Evolutionary conservation across 37 sponge, comb jelly and placozoan species (phyloP), one percentile per base, ranked within the genome.

Genomic region (Ephydatia muelleri): DNA sequence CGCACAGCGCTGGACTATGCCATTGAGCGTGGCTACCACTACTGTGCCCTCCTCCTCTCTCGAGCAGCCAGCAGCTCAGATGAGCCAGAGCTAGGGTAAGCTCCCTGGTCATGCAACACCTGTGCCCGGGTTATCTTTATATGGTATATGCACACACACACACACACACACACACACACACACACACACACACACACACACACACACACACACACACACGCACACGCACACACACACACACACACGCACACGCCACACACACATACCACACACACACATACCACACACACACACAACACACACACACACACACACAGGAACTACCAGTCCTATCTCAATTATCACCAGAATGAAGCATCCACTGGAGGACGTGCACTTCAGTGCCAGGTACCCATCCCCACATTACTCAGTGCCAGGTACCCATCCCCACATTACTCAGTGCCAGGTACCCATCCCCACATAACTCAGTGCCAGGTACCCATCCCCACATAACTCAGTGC

Each of bases 1-100:
- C 32, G 40, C 48, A 90, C 94, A 34, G 78, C 94, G 38, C 49
- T 89, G 76, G 94, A 93, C 73, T 87, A 89, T 79, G 94, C 94
- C 57, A 67, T 68, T 5, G 72, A 82, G 67, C 86, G 80, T 35
- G 84, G 83, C 21, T 72, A 75, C 30, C 87, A 87, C n/a, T 93
- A 93, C 74, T 90, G 91, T 81, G 80, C 84, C 25, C 82, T 93
- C 25, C 69, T 93, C 26, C 81, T 93, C n/a, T 38, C 83, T 29
- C 57, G 84, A 35, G 48, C 79, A 21, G 79, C 75, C 43, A 67
- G 67, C 9, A 67, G 67, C 9, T 23, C 38, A 6, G 84, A 84
- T 23, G 75, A 49, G 14, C 30, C 75, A 13, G 84, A 84, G 34
- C 36, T 57, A 57, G 57, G 57, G 57, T 57, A 11, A 57, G 57